phyloP scores from a whole-genome alignment of 1,140 invertebrate species.

The Drosophila sp. region DNA sequence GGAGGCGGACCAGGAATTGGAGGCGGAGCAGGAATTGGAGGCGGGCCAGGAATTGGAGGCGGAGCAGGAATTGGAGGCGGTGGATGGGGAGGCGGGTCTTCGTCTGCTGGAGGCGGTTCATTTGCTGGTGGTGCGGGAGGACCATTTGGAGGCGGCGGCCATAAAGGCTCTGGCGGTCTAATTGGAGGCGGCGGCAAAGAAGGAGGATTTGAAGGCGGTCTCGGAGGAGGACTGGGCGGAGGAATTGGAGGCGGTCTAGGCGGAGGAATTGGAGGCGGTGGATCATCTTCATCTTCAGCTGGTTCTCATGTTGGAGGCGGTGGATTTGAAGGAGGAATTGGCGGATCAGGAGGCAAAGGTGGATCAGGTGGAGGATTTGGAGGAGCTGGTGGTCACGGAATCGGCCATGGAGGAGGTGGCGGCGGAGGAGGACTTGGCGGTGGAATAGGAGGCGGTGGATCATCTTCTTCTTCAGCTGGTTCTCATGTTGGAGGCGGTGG shows the following conservation, averaged over 20 bases:
- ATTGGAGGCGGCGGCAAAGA: slow-evolving; percentile 19
- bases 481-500: background rate
- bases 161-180: too few species aligned
- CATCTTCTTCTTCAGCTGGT: slow-evolving; percentile 1
- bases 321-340: background rate
- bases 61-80: slow-evolving; percentile 11
- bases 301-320: background rate
- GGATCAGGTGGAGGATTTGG: background rate
- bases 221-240: slow-evolving; percentile 27
- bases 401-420: slow-evolving; percentile 24
- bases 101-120: slow-evolving; percentile 15
- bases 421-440: slow-evolving; percentile 30
- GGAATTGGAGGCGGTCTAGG: background rate
- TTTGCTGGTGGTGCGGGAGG: slow-evolving; percentile 14
- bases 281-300: background rate
- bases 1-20: slow-evolving; percentile 17
- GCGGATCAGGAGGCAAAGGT: background rate
- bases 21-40: slow-evolving; percentile 12
- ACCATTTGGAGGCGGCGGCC: slow-evolving; percentile 7
- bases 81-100: slow-evolving; percentile 22
- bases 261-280: background rate
- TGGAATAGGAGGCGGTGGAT: slow-evolving; percentile 4
- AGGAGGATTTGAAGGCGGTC: slow-evolving; percentile 21
- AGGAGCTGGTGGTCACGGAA: background rate
- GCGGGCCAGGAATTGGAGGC: slow-evolving; percentile 25